Percentiles rank a stretch among this genome's conserved stretches.
Conservation (phyloP, 2,888 invertebrate species). For the Cryptocheilus praepositus region DNA sequence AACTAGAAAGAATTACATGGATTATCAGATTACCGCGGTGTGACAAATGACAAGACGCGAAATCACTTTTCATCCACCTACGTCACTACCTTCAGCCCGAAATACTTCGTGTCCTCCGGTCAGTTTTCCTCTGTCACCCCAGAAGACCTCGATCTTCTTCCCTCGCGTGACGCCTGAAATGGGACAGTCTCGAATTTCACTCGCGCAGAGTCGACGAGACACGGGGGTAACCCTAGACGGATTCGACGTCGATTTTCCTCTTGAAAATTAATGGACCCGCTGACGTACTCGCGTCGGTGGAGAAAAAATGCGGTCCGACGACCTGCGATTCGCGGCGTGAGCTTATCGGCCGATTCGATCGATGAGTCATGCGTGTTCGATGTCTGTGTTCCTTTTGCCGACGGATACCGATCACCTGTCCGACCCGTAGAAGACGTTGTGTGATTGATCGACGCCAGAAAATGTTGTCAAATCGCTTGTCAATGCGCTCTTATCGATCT, state of each 20-base stretch:
- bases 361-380: too few relatives aligned
- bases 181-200: slow-evolving; percentile 60
- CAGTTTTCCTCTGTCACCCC: too few relatives aligned
- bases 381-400: neutral
- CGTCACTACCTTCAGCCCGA: slow-evolving; percentile 9
- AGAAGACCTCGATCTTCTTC: neutral
- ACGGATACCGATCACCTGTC: slow-evolving; percentile 9
- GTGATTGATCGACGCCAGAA: too few relatives aligned
- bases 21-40: too few relatives aligned
- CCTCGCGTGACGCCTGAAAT: slow-evolving; percentile 33
- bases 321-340: too few relatives aligned
- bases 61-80: neutral
- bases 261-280: slow-evolving; percentile 62
- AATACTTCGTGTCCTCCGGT: neutral
- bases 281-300: slow-evolving; percentile 31
- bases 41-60: slow-evolving; percentile 1
- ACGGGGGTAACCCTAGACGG: slow-evolving; percentile 58
- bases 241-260: slow-evolving; percentile 60
- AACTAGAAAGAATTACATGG: too few relatives aligned
- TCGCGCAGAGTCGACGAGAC: slow-evolving; percentile 32
- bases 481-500: too few relatives aligned
- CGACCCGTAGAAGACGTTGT: too few relatives aligned
- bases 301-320: neutral
- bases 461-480: too few relatives aligned
- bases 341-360: neutral